These are phyloP conservation scores for Erebia epiphron DNA, from an alignment of 2,888 invertebrate species.

Conservation along the genomic window DNA sequence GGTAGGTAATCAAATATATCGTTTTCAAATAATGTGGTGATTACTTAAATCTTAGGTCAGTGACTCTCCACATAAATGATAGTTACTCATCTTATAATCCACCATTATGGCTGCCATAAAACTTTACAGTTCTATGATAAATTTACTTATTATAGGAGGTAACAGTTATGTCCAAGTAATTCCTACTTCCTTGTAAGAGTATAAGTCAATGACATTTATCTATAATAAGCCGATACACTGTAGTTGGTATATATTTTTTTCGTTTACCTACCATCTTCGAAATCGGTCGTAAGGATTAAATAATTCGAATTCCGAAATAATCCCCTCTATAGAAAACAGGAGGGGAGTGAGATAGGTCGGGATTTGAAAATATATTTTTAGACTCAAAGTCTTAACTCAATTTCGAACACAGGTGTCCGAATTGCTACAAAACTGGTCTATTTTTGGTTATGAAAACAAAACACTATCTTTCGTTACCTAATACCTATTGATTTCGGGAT, in stretches of 20 bases:
- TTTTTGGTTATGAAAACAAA: constrained; percentile 16
- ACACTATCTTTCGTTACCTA: constrained; percentile 4
- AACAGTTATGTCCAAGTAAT: too few species aligned
- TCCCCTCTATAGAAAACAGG: constrained; percentile 44
- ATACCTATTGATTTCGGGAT: constrained; percentile 16
- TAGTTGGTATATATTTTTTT: not conserved
- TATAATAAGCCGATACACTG: too few species aligned
- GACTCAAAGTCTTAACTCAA: constrained; percentile 21
- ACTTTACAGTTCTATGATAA: too few species aligned
- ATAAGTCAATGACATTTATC: too few species aligned
- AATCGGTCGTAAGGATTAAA: not conserved
- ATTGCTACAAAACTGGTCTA: constrained; percentile 20
- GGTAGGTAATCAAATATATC: too few species aligned
- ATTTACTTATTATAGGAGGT: too few species aligned
- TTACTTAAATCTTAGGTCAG: too few species aligned
- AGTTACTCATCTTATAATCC: too few species aligned
- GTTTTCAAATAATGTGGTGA: too few species aligned
- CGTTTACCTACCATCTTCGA: not conserved
- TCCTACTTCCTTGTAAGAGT: too few species aligned
- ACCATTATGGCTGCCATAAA: too few species aligned
- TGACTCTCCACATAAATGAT: too few species aligned
- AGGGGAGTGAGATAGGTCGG: constrained; percentile 48
- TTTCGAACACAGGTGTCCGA: constrained; percentile 29
- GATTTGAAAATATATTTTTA: constrained; percentile 37
- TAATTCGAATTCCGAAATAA: constrained; percentile 34